Evolutionary conservation across 2,797 vertebrate genomes (phyloP), one percentile per base, ranked within the genome.

Genomic region (Cuculus canorus): DNA sequence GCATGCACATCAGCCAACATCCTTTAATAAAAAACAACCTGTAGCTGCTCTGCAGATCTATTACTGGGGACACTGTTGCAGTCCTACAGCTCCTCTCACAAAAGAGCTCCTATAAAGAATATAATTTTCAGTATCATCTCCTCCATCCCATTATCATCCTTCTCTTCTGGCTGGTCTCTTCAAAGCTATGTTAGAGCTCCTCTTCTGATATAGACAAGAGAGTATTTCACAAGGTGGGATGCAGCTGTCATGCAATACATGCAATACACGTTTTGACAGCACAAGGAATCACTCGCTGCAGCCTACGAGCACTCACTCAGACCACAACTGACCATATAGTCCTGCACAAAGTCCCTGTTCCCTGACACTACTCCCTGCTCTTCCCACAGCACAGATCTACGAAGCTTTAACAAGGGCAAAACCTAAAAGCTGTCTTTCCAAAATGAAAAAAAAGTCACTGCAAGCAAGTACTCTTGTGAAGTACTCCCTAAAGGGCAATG

Each of bases 191-290:
- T 32, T 48, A 66, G 56, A 64, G 27, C 27, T 72, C 13, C 17
- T 50, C n/a, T 76, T 11, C 48, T 30, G 75, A 32, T 30, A 39
- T 5, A 53, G 41, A 17, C 0, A 2, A 21, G 23, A 87, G 17
- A 2, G 11, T 22, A 4, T 60, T 68, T 73, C 73, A 43, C 60
- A 37, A 16, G 13, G 8, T 48, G 50, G 17, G 35, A 23, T 73
- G 43, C 0, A 1, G 15, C 19, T 56, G 23, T 23, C 30, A 3
- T 9, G 22, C 27, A n/a, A n/a, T n/a, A n/a, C n/a, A 3, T 1
- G 3, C 10, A 32, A 9, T 17, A 48, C 28, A 3, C 2, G 11
- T 39, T 77, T 41, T 73, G 68, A 13, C 27, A 70, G 28, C 21
- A 19, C 35, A 50, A 63, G 17, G 13, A 70, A 41, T 41, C 13